These are phyloP conservation scores for Hipposideros larvatus DNA, from an alignment of 2,797 vertebrate genomes.

Conservation along the genomic window DNA sequence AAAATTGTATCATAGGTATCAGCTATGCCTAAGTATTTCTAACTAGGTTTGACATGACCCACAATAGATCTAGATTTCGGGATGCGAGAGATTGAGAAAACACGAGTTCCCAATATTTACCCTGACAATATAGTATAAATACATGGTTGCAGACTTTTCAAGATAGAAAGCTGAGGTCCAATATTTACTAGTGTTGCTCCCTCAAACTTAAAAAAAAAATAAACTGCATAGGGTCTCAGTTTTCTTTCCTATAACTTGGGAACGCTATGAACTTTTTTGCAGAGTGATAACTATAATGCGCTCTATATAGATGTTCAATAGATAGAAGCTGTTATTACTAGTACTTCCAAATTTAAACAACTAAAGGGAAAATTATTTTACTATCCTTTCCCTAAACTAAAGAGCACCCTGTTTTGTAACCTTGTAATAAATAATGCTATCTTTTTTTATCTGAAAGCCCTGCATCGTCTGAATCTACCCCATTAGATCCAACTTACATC, in stretches of 20 bases:
- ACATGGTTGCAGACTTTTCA: not conserved
- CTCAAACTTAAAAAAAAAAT: not conserved
- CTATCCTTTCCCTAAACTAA: not conserved
- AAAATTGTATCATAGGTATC: not conserved
- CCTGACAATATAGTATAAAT: not conserved
- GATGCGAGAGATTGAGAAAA: not conserved
- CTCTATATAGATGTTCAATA: not conserved
- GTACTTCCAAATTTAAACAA: not conserved
- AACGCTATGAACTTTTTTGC: not conserved
- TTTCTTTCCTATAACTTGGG: not conserved
- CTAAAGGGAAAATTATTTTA: not conserved
- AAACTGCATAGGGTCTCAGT: not conserved
- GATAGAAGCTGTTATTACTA: not conserved
- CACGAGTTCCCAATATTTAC: not conserved
- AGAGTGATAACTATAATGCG: not conserved
- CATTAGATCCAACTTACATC: not conserved
- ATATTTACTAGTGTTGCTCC: not conserved
- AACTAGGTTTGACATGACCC: not conserved
- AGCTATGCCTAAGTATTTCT: not conserved
- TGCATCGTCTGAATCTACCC: not conserved
- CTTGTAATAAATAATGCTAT: not conserved
- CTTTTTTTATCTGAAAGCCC: not conserved
- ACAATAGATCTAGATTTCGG: not conserved
- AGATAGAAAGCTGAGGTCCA: not conserved
- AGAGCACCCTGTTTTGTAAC: not conserved